Evolutionary conservation across 2,888 invertebrate genomes (phyloP), one percentile per base, ranked within the genome.

Genomic region (Pyrgus malvae): DNA sequence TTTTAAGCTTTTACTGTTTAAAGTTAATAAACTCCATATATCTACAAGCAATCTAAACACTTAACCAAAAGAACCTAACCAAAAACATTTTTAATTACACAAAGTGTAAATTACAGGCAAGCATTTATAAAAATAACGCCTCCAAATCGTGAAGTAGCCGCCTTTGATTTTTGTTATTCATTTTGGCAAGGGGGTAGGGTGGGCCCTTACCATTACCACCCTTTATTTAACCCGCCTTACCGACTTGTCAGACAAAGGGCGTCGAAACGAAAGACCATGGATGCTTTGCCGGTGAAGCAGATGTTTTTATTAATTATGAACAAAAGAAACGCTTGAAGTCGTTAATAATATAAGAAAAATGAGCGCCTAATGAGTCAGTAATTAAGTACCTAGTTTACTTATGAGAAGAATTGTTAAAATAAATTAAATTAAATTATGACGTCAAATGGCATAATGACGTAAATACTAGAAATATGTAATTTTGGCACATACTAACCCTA

Each of bases 91-190:
- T 44, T 44, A 44, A 51, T 51, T 51, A 51, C 37, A 37, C 27
- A 37, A 44, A 37, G 44, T 51, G 37, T 44, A 44, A 44, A 51
- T 51, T 51, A 51, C 44, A 27, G 19, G 37, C 45, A 6, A 45
- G 45, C 37, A 45, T 45, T 53, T 45, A 38, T 31, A 45, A 53
- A 54, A 41, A 54, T 54, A 48, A 54, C 46, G 33, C 40, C 41
- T 25, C 25, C 48, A 40, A 46, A 54, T 48, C 48, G 37, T 54
- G 40, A 58, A 56, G 54, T 46, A 56, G 50, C 60, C 63, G 56
- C 59, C 74, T 78, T 76, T 80, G 76, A 79, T 80, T 53, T 81
- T 76, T 70, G 76, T 77, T 80, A 76, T 76, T 76, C 76, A 74
- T 77, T 73, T 70, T 60, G 62, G 62, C 61, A 61, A 67, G 68